Evolutionary conservation across 2,888 invertebrate genomes (phyloP), one percentile per base, ranked within the genome.

Genomic region (Drosophila limbata): DNA sequence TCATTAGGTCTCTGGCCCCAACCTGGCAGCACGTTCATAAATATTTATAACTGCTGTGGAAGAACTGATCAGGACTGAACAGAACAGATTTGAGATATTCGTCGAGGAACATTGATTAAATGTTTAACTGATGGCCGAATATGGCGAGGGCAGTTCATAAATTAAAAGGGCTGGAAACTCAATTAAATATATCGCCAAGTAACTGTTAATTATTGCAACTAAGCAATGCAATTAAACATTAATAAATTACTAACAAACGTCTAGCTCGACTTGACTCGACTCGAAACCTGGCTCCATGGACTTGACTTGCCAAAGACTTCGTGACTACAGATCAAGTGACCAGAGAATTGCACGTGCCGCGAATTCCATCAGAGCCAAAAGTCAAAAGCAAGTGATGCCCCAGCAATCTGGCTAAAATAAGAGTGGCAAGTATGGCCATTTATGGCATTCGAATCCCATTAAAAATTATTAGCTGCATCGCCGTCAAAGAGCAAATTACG

Each of bases 81-180:
- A 53, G 42, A 63, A 31, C 67, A 85, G 86, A 88, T 89, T 84
- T 81, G 56, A 81, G 85, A 87, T 88, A 86, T 77, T 86, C 84
- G 69, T 31, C 33, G 21, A 31, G 13, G 33, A 81, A 77, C 84
- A 84, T 82, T 86, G 86, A 86, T 86, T 87, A 86, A 89, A 86
- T 87, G 86, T 79, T 89, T 77, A 70, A 75, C 56, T 77, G 69
- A 69, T 60, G n/a, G 60, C 77, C 89, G 68, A 86, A 89, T 89
- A 86, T 84, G 86, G 86, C 69, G 33, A 31, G 40, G 52, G 50
- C 28, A 76, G 83, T 80, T 88, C 88, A 86, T 86, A 86, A 86
- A 86, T 86, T 89, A 88, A 83, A 39, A 47, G 42, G 79, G 77
- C 73, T 72, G 55, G 81, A 81, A 84, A 81, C 87, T 88, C 87